A percentile compares a stretch with the other conserved stretches of the same genome.
phyloP scores from a whole-genome alignment of 2,797 vertebrate species.

The Acanthurus tractus region DNA sequence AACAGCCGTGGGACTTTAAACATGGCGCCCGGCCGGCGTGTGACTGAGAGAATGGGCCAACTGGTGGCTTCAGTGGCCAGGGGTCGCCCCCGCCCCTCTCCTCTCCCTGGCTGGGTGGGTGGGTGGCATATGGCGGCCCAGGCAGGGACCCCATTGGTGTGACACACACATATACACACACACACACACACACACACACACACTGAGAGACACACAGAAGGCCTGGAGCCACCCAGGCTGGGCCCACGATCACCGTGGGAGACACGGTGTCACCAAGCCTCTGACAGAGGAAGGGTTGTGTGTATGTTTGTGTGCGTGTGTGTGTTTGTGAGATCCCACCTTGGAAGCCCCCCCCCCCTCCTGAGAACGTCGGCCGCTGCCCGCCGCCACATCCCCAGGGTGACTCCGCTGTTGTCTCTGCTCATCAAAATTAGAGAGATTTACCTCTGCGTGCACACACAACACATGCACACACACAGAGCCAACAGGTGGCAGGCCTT shows the following conservation, averaged over 20 bases:
- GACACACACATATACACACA: conserved; percentile 63
- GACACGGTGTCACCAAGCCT: conserved; percentile 84
- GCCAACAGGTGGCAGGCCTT: conserved; percentile 87
- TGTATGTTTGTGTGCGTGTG: conserved; percentile 49
- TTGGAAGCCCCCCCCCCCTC: conserved; percentile 62
- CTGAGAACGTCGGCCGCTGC: conserved; percentile 73
- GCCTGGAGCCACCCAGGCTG: conserved; percentile 85
- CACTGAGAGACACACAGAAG: conserved; percentile 78
- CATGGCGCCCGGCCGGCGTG: conserved; percentile 83
- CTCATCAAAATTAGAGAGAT: conserved; percentile 87
- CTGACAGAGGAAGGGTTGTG: conserved; percentile 74
- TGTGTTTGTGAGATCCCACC: conserved; percentile 73
- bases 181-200: conserved; percentile 65
- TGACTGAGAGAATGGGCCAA: conserved; percentile 84
- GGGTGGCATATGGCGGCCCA: conserved; percentile 85
- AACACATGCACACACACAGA: conserved; percentile 71
- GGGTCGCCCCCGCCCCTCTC: conserved; percentile 74
- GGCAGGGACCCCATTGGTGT: conserved; percentile 81
- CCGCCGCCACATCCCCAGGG: conserved; percentile 78
- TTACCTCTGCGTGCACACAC: conserved; percentile 79
- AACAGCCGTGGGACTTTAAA: conserved; percentile 83
- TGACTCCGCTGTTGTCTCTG: conserved; percentile 83
- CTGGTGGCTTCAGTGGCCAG: conserved; percentile 82
- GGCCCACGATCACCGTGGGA: conserved; percentile 81
- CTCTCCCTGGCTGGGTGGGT: conserved; percentile 75